Evolutionary conservation across 2,888 invertebrate genomes (phyloP).

Genomic region (Coelopa pilipes): DNA sequence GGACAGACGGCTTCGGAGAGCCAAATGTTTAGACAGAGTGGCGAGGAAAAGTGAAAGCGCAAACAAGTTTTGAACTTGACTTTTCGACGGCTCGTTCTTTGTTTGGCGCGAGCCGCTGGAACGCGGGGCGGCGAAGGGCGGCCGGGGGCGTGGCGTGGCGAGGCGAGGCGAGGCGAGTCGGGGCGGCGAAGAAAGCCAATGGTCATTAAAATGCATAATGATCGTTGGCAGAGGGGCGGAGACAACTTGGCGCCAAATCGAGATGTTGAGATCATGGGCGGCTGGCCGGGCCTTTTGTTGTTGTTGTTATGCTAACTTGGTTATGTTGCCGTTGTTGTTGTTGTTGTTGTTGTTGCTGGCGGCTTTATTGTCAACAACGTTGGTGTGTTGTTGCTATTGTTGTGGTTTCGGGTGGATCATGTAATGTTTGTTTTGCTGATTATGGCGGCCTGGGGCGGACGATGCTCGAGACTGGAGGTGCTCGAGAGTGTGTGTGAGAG

Average conservation of each 20-base stretch:
- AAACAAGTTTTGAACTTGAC: slow-evolving; percentile 54
- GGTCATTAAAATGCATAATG: too few relatives aligned
- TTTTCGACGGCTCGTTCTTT: slow-evolving; percentile 42
- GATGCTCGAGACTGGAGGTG: too few relatives aligned
- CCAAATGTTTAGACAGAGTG: too few relatives aligned
- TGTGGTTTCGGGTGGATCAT: slow-evolving; percentile 34
- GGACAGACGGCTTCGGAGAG: too few relatives aligned
- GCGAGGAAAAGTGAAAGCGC: slow-evolving; percentile 53
- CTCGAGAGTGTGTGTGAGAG: slow-evolving; percentile 29
- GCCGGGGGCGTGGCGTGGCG: too few relatives aligned
- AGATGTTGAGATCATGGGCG: slow-evolving; percentile 25
- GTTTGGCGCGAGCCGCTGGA: not conserved
- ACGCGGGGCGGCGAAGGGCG: too few relatives aligned
- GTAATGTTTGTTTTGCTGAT: slow-evolving; percentile 50
- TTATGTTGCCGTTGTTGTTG: not conserved
- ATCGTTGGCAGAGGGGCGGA: not conserved
- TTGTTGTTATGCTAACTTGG: not conserved
- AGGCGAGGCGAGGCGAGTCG: too few relatives aligned
- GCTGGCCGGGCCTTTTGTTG: not conserved
- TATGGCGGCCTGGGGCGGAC: slow-evolving; percentile 48
- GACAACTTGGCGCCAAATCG: slow-evolving; percentile 13
- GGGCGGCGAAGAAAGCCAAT: too few relatives aligned
- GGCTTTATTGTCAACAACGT: not conserved
- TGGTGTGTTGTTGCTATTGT: slow-evolving; percentile 23
- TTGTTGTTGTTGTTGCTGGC: not conserved